Percentiles rank a stretch among this genome's conserved stretches.
Conservation (phyloP, 2,888 invertebrate species). For the Dimorphilus gyrociliatus region DNA sequence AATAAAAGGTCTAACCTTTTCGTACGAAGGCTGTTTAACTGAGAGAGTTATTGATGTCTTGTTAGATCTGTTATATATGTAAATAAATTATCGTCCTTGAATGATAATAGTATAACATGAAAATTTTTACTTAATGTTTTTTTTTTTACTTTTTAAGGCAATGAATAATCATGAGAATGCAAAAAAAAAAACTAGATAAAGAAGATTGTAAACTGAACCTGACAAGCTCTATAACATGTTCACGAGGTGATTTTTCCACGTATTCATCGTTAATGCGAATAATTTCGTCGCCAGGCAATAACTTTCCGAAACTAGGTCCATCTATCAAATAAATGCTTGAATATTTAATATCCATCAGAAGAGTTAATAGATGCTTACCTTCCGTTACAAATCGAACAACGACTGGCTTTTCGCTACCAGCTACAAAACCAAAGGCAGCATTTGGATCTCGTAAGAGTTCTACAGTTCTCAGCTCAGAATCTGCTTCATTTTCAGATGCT, state of each 20-base stretch:
- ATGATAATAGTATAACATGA: too few relatives aligned
- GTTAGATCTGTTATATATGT: too few relatives aligned
- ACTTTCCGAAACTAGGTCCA: constrained; percentile 74
- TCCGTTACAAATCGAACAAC: constrained; percentile 54
- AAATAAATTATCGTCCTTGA: too few relatives aligned
- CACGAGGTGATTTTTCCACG: constrained; percentile 64
- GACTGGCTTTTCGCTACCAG: constrained; percentile 78
- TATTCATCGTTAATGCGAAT: constrained; percentile 76
- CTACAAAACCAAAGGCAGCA: constrained; percentile 85
- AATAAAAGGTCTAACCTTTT: too few relatives aligned
- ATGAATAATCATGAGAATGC: too few relatives aligned
- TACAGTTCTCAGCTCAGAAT: constrained; percentile 62
- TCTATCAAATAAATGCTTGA: constrained; percentile 40
- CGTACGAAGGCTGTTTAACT: too few relatives aligned
- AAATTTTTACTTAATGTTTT: too few relatives aligned
- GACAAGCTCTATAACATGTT: constrained; percentile 72
- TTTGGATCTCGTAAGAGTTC: constrained; percentile 56
- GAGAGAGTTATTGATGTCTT: too few relatives aligned
- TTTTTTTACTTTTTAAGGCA: too few relatives aligned
- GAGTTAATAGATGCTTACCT: constrained; percentile 22
- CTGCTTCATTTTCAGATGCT: constrained; percentile 47
- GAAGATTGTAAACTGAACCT: too few relatives aligned
- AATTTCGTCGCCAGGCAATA: constrained; percentile 79
- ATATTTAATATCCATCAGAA: background rate
- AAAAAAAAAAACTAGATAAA: too few relatives aligned